Conservation (phyloP, 2,888 invertebrate genomes). For the Itoplectis maculator region DNA sequence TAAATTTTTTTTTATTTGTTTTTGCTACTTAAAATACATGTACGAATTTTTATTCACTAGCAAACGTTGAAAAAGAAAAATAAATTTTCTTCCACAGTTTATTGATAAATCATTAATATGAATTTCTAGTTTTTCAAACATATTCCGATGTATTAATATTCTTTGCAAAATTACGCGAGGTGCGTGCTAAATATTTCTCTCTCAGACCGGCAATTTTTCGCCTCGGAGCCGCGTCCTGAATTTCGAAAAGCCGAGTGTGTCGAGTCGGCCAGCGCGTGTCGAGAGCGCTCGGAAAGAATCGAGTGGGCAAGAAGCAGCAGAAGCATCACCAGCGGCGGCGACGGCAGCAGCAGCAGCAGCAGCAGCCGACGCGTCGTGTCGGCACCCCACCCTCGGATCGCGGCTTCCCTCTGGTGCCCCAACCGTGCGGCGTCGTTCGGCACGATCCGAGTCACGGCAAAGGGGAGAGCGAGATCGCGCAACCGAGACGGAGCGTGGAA, state of each 20-base stretch:
- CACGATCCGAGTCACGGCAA: slow-evolving; percentile 48
- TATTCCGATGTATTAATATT: too few species aligned
- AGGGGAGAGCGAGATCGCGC: slow-evolving; percentile 46
- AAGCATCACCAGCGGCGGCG: neutral
- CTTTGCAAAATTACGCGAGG: too few species aligned
- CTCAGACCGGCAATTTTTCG: neutral
- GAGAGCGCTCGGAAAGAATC: slow-evolving; percentile 19
- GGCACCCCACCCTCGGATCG: slow-evolving; percentile 23
- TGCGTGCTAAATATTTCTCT: neutral
- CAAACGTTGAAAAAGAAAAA: too few species aligned
- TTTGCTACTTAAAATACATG: too few species aligned
- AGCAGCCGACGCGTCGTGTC: slow-evolving; percentile 24
- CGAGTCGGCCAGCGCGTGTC: slow-evolving; percentile 20
- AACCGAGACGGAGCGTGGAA: slow-evolving; percentile 26
- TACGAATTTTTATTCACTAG: too few species aligned
- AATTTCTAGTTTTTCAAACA: too few species aligned
- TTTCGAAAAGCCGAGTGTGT: neutral
- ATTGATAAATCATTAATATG: too few species aligned
- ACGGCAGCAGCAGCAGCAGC: too few species aligned
- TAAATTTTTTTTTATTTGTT: neutral
- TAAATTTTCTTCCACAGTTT: too few species aligned
- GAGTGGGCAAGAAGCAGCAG: slow-evolving; percentile 5
- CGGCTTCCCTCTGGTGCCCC: slow-evolving; percentile 21
- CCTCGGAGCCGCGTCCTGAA: neutral
- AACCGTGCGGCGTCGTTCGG: slow-evolving; percentile 21